Percentiles rank a stretch among this genome's conserved stretches.
Conservation (phyloP, 2,113 vertebrate genomes). For the Excalfactoria chinensis region DNA sequence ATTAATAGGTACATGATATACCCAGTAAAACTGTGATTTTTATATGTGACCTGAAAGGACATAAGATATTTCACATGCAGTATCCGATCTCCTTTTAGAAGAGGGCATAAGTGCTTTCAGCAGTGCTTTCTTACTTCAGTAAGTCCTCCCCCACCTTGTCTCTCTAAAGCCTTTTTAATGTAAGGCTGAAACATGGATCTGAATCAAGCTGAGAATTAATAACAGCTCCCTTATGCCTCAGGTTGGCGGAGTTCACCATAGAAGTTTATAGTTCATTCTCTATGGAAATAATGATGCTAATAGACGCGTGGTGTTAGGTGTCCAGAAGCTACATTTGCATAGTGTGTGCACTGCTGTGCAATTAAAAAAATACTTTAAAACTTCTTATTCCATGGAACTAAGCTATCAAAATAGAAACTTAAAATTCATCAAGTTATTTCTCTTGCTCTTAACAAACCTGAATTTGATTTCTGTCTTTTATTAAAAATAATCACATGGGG, state of each 20-base stretch:
- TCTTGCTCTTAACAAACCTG: neutral
- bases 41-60: neutral
- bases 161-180: neutral
- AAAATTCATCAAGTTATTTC: slow-evolving; percentile 6
- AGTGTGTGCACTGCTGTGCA: neutral
- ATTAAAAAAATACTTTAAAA: neutral
- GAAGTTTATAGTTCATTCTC: neutral
- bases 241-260: neutral
- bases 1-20: neutral
- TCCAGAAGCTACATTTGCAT: neutral
- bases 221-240: neutral
- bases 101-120: neutral
- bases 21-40: neutral
- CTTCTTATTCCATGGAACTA: neutral
- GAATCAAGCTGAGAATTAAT: neutral
- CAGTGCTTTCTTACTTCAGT: neutral
- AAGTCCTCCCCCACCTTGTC: neutral
- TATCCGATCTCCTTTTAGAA: neutral
- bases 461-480: slow-evolving; percentile 43
- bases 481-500: slow-evolving; percentile 59
- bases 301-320: neutral
- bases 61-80: no score
- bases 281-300: neutral
- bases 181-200: neutral
- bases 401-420: neutral